phyloP scores from a whole-genome alignment of 2,113 vertebrate species.

The Microcebus ravelobensis region DNA sequence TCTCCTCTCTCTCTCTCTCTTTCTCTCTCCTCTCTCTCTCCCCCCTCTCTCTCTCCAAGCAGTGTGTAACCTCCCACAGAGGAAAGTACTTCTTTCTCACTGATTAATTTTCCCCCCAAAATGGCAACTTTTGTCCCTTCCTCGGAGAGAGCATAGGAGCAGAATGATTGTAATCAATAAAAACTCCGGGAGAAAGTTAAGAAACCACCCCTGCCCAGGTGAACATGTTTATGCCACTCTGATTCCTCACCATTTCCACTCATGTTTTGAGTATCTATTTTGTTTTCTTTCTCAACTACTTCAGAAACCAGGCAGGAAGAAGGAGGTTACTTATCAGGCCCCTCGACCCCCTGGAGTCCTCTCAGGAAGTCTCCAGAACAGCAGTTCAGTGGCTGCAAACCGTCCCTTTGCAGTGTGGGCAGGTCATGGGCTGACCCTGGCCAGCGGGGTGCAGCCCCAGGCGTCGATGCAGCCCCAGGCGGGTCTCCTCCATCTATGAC shows the following conservation, averaged over 20 bases:
- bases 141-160: background rate
- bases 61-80: background rate
- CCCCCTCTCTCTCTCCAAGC: background rate
- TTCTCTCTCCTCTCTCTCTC: background rate
- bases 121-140: background rate
- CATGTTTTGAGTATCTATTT: background rate
- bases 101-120: background rate
- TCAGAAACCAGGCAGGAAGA: background rate
- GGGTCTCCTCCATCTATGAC: background rate
- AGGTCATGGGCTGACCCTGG: background rate
- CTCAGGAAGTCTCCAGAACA: background rate
- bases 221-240: background rate
- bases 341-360: background rate
- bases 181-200: background rate
- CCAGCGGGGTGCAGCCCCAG: background rate
- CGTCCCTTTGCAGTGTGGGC: background rate
- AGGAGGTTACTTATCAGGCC: background rate
- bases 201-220: background rate
- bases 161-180: background rate
- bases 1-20: background rate
- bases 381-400: background rate
- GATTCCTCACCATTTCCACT: background rate
- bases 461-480: fast-evolving
- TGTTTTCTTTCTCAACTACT: constrained; percentile 17
- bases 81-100: background rate